Percentiles rank a stretch among this genome's conserved stretches.
Evolutionary conservation across 2,888 invertebrate genomes (phyloP).

Genomic region (Deroplatys truncata): DNA sequence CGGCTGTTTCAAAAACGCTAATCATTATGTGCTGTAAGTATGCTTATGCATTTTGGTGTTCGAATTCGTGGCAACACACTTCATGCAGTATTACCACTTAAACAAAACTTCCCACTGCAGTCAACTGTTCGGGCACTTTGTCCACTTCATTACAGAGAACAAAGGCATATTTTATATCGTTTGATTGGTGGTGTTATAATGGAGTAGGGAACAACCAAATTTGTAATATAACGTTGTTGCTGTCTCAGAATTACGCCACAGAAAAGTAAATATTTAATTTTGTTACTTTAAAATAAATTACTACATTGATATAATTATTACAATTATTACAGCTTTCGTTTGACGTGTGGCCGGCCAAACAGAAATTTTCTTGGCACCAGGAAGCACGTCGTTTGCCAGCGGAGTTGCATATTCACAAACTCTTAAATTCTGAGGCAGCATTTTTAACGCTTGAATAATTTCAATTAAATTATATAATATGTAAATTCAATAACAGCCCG

Average conservation of each 20-base stretch:
- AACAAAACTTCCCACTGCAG: not conserved
- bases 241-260: not conserved
- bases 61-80: not conserved
- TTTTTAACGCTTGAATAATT: too few relatives aligned
- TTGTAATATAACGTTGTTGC: not conserved
- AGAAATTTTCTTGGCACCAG: too few relatives aligned
- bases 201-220: not conserved
- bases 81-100: not conserved
- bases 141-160: not conserved
- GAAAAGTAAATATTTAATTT: not conserved
- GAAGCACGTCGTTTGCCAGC: too few relatives aligned
- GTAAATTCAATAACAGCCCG: too few relatives aligned
- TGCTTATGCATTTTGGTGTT: not conserved
- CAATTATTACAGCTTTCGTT: too few relatives aligned
- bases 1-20: not conserved
- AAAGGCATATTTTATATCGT: too few relatives aligned
- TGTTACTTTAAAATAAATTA: not conserved
- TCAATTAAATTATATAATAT: too few relatives aligned
- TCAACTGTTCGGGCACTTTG: not conserved
- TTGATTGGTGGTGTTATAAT: not conserved
- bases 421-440: too few relatives aligned
- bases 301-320: not conserved
- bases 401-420: too few relatives aligned
- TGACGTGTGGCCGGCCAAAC: too few relatives aligned
- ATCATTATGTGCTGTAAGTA: not conserved